Conservation (phyloP, 2,113 vertebrate genomes). For the Sigmodon hispidus region DNA sequence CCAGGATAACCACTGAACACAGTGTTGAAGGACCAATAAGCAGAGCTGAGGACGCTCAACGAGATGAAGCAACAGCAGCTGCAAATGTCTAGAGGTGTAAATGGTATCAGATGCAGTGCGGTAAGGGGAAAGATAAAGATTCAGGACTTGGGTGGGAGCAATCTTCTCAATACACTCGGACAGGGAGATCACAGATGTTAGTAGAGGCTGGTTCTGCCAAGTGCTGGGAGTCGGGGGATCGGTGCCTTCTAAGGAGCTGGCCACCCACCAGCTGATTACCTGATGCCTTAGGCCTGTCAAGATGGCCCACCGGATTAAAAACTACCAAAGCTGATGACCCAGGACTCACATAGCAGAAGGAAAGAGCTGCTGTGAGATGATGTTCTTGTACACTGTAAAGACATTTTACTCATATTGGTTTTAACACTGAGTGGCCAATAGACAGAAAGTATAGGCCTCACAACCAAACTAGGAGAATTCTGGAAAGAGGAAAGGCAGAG, state of each 20-base stretch:
- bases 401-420: no score
- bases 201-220: background rate
- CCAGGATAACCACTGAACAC: no score
- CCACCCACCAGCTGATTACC: background rate
- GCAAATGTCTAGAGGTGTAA: fast-evolving
- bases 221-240: background rate
- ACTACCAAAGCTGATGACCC: background rate
- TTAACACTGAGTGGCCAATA: no score
- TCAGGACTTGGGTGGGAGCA: background rate
- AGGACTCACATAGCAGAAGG: background rate
- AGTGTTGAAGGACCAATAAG: fast-evolving
- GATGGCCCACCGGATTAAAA: no score
- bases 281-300: background rate
- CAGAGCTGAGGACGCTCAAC: background rate
- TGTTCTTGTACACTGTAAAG: no score
- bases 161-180: background rate
- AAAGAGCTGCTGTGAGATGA: no score
- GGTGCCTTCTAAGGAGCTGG: background rate
- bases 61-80: fast-evolving
- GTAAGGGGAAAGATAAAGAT: fast-evolving
- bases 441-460: no score
- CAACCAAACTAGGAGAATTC: no score
- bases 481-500: no score
- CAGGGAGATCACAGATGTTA: background rate
- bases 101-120: fast-evolving